Percentiles rank a stretch among this genome's conserved stretches.
These are phyloP conservation scores for Eumacrocentrus americanus DNA, from an alignment of 2,888 invertebrate species.

Conservation along the genomic window DNA sequence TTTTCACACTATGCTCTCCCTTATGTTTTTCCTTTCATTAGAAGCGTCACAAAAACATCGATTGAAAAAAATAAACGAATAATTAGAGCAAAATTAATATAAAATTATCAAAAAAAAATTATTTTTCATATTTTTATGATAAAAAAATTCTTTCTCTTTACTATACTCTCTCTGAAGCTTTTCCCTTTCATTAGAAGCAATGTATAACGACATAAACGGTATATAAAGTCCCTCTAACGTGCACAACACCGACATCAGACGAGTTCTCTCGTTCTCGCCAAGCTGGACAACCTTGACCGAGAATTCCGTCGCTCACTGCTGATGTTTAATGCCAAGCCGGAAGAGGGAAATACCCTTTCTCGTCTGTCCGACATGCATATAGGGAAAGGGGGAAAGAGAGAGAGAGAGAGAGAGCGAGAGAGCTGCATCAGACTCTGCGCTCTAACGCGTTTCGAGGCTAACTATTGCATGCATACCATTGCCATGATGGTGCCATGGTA, in stretches of 20 bases:
- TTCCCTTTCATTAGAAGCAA: not conserved
- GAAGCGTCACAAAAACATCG: no score
- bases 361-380: not conserved
- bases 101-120: no score
- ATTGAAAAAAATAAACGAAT: no score
- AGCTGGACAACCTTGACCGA: constrained; percentile 11
- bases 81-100: no score
- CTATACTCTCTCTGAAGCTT: no score
- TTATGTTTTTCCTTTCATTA: no score
- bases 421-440: not conserved
- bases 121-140: no score
- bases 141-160: no score
- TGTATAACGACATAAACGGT: not conserved
- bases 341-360: constrained; percentile 5
- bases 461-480: not conserved
- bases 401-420: no score
- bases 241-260: not conserved
- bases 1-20: no score
- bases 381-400: not conserved
- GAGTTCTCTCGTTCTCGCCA: not conserved
- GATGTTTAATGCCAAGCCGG: constrained; percentile 17
- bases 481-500: not conserved
- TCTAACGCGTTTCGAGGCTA: not conserved
- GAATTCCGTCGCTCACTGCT: not conserved
- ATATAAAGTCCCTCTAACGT: not conserved